phyloP scores from a whole-genome alignment of 2,888 invertebrate genomes.

The Neoitamus cyanurus region DNA sequence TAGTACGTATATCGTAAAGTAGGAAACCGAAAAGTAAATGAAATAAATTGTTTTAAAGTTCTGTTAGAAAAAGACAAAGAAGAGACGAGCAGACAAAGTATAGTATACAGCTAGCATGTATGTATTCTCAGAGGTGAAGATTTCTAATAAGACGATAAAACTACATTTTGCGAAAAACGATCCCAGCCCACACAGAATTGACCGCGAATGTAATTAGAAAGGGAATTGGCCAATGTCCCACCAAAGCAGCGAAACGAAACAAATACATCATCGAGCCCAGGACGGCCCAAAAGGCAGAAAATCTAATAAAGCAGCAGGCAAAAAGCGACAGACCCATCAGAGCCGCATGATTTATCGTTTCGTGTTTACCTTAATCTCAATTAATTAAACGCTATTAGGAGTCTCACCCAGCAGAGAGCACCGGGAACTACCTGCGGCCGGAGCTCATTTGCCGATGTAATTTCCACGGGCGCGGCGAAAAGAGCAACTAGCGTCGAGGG shows the following conservation, averaged over 20 bases:
- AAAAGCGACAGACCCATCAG: conserved; percentile 2
- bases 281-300: not conserved
- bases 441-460: not conserved
- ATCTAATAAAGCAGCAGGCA: not conserved
- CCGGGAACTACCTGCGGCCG: conserved; percentile 11
- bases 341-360: not conserved
- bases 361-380: conserved; percentile 35
- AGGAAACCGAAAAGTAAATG: too few species aligned
- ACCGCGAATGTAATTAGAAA: not conserved
- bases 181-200: not conserved
- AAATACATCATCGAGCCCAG: not conserved
- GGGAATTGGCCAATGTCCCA: not conserved
- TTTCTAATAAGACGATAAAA: not conserved
- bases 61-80: too few species aligned
- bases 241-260: not conserved
- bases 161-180: not conserved
- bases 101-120: not conserved
- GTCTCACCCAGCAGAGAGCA: not conserved
- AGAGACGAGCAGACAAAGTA: too few species aligned
- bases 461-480: not conserved
- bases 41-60: too few species aligned
- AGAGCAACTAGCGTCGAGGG: not conserved
- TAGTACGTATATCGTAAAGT: too few species aligned
- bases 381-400: conserved; percentile 35
- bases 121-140: not conserved